phyloP scores from a whole-genome alignment of 2,797 vertebrate genomes.

The Hydrophis major region DNA sequence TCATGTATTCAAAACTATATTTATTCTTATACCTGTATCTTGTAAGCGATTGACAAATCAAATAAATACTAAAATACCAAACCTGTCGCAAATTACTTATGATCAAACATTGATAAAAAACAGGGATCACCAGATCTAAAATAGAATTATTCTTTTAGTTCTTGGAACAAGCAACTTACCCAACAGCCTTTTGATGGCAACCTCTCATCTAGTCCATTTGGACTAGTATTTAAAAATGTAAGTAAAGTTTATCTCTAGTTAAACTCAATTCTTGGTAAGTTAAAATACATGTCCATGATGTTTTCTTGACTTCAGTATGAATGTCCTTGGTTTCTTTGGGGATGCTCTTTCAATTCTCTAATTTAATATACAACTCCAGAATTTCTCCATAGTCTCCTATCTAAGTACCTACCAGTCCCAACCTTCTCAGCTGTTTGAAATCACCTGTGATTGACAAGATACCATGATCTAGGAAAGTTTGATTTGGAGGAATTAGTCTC shows the following conservation, averaged over 20 bases:
- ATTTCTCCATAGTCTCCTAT: neutral
- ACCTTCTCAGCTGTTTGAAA: neutral
- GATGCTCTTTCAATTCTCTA: neutral
- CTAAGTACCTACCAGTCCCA: neutral
- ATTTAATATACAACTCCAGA: neutral
- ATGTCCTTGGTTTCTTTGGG: neutral
- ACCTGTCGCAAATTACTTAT: neutral
- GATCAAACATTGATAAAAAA: neutral
- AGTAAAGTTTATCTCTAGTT: neutral
- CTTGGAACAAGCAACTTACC: neutral
- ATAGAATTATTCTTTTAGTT: neutral
- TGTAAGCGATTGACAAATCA: no score
- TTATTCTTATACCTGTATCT: no score
- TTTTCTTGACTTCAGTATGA: neutral
- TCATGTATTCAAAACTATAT: no score
- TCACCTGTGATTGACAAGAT: neutral
- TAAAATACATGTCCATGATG: neutral
- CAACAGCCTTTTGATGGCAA: rapidly evolving
- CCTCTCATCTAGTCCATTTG: neutral
- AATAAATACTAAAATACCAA: no score
- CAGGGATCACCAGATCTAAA: rapidly evolving
- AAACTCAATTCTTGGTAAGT: neutral
- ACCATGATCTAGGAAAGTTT: neutral
- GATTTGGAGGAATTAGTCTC: neutral
- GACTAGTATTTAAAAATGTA: neutral